Conservation (phyloP, 2,113 vertebrate species). For the Gasterosteus aculeatus region DNA sequence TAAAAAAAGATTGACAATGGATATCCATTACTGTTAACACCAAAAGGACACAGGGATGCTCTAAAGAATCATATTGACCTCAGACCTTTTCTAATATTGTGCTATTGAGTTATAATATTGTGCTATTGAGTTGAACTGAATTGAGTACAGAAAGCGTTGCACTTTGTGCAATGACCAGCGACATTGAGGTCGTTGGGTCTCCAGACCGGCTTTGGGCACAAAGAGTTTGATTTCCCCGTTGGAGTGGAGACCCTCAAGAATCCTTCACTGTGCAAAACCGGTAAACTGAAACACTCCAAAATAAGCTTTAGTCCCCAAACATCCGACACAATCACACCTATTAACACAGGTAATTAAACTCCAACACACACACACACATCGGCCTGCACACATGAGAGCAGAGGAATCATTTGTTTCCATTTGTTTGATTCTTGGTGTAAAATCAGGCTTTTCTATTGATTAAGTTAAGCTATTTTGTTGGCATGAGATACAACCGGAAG, state of each 20-base stretch:
- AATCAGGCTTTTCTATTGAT: background rate
- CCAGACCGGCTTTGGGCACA: constrained; percentile 1
- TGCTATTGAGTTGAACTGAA: too few species aligned
- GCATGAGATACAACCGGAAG: background rate
- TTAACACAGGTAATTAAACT: constrained; percentile 66
- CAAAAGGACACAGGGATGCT: background rate
- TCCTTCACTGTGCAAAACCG: constrained; percentile 55
- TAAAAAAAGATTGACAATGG: background rate
- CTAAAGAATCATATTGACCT: background rate
- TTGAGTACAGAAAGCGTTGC: constrained; percentile 25
- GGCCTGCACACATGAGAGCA: background rate
- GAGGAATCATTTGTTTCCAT: background rate
- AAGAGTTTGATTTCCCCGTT: constrained; percentile 49
- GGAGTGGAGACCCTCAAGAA: constrained; percentile 31
- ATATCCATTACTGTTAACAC: background rate
- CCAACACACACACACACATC: constrained; percentile 5
- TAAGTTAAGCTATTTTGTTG: background rate
- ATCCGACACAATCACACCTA: constrained; percentile 60
- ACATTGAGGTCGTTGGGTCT: constrained; percentile 28
- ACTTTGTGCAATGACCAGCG: constrained; percentile 1
- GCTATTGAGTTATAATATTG: constrained; percentile 5
- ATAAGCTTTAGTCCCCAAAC: constrained; percentile 57
- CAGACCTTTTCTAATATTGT: background rate
- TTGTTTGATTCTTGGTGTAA: background rate
- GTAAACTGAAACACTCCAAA: constrained; percentile 48